Percentiles rank a stretch among this genome's conserved stretches.
Evolutionary conservation across 1,140 invertebrate species (phyloP).

Genomic region (Aphis craccivora): DNA sequence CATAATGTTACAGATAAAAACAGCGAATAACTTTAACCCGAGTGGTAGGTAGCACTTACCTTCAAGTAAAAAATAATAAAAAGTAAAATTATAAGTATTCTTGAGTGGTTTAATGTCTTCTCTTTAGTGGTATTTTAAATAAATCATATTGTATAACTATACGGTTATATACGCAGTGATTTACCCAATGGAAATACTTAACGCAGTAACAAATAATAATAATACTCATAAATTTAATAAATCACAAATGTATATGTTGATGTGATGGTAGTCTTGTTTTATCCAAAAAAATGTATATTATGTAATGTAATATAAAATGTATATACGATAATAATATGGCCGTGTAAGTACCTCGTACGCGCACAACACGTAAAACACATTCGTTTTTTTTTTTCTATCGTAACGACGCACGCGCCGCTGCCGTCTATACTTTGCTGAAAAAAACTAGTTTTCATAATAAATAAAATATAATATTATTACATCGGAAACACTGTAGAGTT

Average conservation of each 20-base stretch:
- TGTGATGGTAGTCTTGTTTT: not conserved
- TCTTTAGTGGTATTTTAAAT: not conserved
- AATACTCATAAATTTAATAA: not conserved
- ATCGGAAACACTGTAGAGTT: not conserved
- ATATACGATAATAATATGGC: not conserved
- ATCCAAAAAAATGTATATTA: not conserved
- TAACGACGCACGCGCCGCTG: not conserved
- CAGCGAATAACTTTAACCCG: not conserved
- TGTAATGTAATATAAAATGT: not conserved
- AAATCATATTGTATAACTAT: not conserved
- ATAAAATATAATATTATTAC: constrained; percentile 6
- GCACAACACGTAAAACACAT: not conserved
- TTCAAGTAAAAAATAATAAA: not conserved
- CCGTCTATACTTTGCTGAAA: not conserved
- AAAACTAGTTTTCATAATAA: constrained; percentile 7
- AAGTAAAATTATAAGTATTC: not conserved
- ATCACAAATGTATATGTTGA: not conserved
- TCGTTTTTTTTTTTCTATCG: not conserved
- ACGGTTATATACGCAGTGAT: not conserved
- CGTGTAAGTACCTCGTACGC: not conserved
- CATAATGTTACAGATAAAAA: not conserved
- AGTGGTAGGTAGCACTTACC: not conserved
- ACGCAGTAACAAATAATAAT: not conserved
- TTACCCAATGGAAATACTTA: not conserved
- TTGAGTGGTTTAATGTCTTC: not conserved